Evolutionary conservation across 2,888 invertebrate genomes (phyloP).

Genomic region (Andricus curvator): DNA sequence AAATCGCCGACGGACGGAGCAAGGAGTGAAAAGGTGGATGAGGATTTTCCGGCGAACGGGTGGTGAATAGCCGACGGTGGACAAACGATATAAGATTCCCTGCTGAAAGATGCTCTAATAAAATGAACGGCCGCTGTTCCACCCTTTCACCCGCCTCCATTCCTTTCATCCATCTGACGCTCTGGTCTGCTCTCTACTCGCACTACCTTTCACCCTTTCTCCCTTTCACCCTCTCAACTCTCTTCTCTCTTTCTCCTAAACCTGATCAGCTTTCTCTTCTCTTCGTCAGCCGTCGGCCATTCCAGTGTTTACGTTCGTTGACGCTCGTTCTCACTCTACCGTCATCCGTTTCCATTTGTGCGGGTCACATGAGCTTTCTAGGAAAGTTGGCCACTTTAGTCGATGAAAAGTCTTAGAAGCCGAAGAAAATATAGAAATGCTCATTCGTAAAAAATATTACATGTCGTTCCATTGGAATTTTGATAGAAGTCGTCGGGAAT

Average conservation of each 20-base stretch:
- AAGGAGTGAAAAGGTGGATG: conserved; percentile 41
- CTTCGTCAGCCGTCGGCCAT: conserved; percentile 56
- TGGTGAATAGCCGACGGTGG: conserved; percentile 62
- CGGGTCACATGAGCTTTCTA: conserved; percentile 43
- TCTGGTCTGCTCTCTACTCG: conserved; percentile 45
- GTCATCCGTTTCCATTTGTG: conserved; percentile 39
- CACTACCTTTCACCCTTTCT: conserved; percentile 42
- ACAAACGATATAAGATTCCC: conserved; percentile 73
- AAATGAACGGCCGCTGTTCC: conserved; percentile 69
- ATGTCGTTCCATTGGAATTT: not conserved
- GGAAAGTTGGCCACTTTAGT: conserved; percentile 50
- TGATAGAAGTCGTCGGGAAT: not conserved
- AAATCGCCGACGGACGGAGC: conserved; percentile 43
- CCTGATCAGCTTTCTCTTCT: conserved; percentile 43
- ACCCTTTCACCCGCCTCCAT: conserved; percentile 46
- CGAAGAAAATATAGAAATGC: conserved; percentile 31
- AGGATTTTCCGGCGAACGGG: conserved; percentile 33
- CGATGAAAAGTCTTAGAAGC: conserved; percentile 5
- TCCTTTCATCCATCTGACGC: conserved; percentile 49
- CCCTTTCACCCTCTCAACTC: conserved; percentile 42
- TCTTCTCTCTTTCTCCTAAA: conserved; percentile 38
- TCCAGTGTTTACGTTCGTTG: conserved; percentile 60
- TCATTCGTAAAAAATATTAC: not conserved
- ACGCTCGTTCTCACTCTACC: conserved; percentile 51
- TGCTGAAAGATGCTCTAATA: conserved; percentile 74